These are phyloP conservation scores for Ammodytes dubius DNA, from an alignment of 2,113 vertebrate species.

Conservation along the genomic window DNA sequence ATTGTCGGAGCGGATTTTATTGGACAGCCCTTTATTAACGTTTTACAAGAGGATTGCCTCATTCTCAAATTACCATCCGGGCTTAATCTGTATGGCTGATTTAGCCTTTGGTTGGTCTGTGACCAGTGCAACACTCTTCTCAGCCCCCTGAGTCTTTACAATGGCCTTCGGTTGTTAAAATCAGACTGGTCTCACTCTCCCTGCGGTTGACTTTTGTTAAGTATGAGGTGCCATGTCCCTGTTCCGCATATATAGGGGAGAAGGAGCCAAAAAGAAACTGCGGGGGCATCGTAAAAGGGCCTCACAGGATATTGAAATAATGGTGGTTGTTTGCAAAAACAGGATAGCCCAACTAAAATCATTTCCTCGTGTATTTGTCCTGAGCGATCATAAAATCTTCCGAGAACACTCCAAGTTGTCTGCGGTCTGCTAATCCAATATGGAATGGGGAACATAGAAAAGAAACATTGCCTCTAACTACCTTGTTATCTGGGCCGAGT, in stretches of 20 bases:
- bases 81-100: conserved; percentile 46
- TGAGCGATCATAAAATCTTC: conserved; percentile 75
- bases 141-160: conserved; percentile 67
- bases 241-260: conserved; percentile 44
- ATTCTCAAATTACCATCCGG: conserved; percentile 54
- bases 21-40: conserved; percentile 61
- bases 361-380: conserved; percentile 77
- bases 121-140: conserved; percentile 25
- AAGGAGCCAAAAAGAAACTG: conserved; percentile 47
- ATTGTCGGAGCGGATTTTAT: conserved; percentile 54
- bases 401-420: conserved; percentile 78
- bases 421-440: conserved; percentile 77
- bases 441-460: conserved; percentile 54
- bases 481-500: conserved; percentile 62
- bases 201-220: conserved; percentile 63
- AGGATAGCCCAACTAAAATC: conserved; percentile 73
- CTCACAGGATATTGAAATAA: conserved; percentile 81
- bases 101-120: conserved; percentile 42
- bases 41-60: conserved; percentile 66
- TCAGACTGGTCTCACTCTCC: conserved; percentile 51
- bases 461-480: conserved; percentile 69
- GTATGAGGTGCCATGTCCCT: conserved; percentile 56
- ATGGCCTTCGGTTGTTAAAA: conserved; percentile 67
- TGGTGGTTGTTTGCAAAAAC: conserved; percentile 70
- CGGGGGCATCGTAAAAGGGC: conserved; percentile 73